A percentile compares a stretch with the other conserved stretches of the same genome.
Evolutionary conservation across 2,888 invertebrate species (phyloP).

Genomic region (Patella ulyssiponensis): DNA sequence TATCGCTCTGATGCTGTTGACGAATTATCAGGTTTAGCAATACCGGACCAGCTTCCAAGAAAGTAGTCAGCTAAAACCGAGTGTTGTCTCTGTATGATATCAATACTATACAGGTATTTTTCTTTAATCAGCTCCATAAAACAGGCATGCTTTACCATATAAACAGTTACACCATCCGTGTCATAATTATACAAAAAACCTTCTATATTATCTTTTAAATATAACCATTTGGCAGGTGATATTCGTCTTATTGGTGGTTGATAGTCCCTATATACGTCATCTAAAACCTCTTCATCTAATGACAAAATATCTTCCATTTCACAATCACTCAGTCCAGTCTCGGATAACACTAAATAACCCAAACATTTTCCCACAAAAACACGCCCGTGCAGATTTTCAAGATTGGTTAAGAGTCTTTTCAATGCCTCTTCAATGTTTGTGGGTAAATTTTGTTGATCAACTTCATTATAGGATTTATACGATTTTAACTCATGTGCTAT

Average conservation of each 20-base stretch:
- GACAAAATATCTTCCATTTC: conserved; percentile 72
- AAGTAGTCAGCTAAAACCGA: conserved; percentile 69
- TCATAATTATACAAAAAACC: conserved; percentile 53
- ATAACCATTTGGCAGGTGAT: conserved; percentile 62
- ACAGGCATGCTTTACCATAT: conserved; percentile 57
- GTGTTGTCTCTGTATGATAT: conserved; percentile 51
- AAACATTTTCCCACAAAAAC: conserved; percentile 55
- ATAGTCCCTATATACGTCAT: conserved; percentile 47
- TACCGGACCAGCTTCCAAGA: conserved; percentile 63
- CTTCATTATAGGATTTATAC: conserved; percentile 45
- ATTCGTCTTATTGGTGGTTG: conserved; percentile 57
- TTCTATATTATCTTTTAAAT: conserved; percentile 60
- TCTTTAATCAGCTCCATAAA: conserved; percentile 51
- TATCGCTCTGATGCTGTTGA: conserved; percentile 27
- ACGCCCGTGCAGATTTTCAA: conserved; percentile 61
- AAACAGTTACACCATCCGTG: conserved; percentile 62
- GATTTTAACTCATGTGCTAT: conserved; percentile 49
- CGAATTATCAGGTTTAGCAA: conserved; percentile 47
- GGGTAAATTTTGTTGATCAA: conserved; percentile 41
- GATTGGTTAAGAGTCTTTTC: conserved; percentile 46
- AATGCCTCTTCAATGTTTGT: conserved; percentile 48
- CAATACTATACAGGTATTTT: conserved; percentile 55
- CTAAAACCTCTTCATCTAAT: conserved; percentile 65
- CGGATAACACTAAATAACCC: conserved; percentile 65
- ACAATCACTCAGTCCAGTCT: conserved; percentile 67